Base-by-base conservation (phyloP, 2,888 invertebrate species). In the Archips xylosteana region DNA sequence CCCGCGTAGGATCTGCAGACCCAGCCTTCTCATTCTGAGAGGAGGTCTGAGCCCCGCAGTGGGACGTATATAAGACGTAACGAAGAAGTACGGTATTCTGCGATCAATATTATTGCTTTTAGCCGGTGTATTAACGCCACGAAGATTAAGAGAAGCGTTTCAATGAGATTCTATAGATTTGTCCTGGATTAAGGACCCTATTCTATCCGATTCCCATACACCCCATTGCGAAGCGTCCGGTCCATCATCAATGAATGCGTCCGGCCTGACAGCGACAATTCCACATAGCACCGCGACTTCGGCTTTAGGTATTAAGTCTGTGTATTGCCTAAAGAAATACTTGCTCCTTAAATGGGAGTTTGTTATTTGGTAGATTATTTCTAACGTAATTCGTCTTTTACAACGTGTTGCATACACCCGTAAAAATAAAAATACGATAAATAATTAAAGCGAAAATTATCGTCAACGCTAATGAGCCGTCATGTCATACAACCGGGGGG, bases 211-310 rank as follows among this genome's bases (percentile, higher is more conserved):
- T 62, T 71, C 42, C 51, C 61, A 54, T 67, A 36, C 54, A 54
- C 61, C 47, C 72, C 54, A 73, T 68, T 73, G 63, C 57, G 12
- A 34, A 54, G 49, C 66, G 42, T 67, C 72, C 72, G 68, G 72
- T 63, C 72, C 67, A 45, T 68, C 72, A 67, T 45, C 71, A 73
- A 73, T 73, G 72, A 73, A 68, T 34, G 49, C 68, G 63, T 68
- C 72, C 72, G 67, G 72, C 57, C 59, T 49, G 67, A 59, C 67
- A 59, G 62, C 68, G 57, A 63, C 54, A 57, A 63, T 39, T 68
- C 72, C 62, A 36, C 67, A 68, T 68, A 57, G 54, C 62, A 49
- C 45, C 54, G 54, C 36, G 57, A 45, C 36, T 66, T 54, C 54
- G 54, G 23, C 32, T 23, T 54, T 12, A 57, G 32, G 32, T 10